Conservation (phyloP, 2,113 vertebrate species). For the Tautogolabrus adspersus region DNA sequence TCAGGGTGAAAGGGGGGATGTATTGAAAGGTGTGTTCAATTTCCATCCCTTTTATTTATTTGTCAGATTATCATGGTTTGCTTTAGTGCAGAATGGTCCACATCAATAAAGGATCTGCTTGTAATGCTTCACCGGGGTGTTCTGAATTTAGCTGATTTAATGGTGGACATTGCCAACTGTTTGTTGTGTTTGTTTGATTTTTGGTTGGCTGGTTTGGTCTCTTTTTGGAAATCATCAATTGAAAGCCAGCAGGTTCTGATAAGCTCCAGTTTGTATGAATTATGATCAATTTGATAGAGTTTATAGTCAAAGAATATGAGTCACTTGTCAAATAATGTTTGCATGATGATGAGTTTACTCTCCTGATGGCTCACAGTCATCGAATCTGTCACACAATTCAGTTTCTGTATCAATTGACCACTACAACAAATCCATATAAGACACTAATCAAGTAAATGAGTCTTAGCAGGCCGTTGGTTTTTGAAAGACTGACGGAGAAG, state of each 20-base stretch:
- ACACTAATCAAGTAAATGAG: conserved; percentile 32
- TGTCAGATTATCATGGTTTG: conserved; percentile 44
- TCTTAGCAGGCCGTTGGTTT: conserved; percentile 30
- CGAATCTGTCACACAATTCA: conserved; percentile 3
- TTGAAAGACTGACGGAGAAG: conserved; percentile 27
- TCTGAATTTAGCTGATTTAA: conserved; percentile 43
- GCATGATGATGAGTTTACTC: neutral
- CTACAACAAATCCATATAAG: conserved; percentile 31
- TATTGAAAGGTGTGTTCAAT: conserved; percentile 59
- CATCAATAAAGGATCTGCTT: conserved; percentile 43
- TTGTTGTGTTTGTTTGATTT: conserved; percentile 47
- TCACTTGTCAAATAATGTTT: neutral
- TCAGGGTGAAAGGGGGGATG: conserved; percentile 5
- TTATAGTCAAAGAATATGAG: neutral
- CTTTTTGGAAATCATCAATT: conserved; percentile 23
- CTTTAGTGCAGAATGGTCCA: conserved; percentile 23
- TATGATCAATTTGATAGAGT: conserved; percentile 23
- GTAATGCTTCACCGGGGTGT: conserved; percentile 23
- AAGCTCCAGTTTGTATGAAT: conserved; percentile 32
- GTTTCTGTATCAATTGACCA: conserved; percentile 42
- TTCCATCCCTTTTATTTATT: conserved; percentile 58
- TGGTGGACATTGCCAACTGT: conserved; percentile 16
- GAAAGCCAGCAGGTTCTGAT: conserved; percentile 14
- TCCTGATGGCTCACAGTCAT: neutral
- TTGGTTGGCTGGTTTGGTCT: conserved; percentile 8